phyloP scores from a whole-genome alignment of 1,140 invertebrate genomes.

The Ceratoteleas bidentatus region DNA sequence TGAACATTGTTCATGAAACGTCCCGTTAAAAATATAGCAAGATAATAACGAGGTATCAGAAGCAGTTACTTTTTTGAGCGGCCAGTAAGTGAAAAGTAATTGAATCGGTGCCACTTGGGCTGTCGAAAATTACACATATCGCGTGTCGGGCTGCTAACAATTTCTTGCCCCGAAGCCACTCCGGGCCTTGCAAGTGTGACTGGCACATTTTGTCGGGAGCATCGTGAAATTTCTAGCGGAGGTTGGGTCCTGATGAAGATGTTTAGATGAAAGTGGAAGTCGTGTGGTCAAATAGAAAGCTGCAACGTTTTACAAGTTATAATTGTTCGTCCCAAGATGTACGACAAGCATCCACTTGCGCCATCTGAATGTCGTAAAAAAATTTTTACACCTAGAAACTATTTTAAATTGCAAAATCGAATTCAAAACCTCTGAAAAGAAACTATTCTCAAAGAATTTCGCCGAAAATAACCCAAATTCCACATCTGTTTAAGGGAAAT shows the following conservation, averaged over 20 bases:
- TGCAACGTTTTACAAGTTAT: too few relatives aligned
- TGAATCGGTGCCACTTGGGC: constrained; percentile 10
- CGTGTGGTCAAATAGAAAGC: constrained; percentile 36
- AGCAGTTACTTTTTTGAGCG: constrained; percentile 27
- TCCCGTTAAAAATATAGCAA: too few relatives aligned
- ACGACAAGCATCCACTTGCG: too few relatives aligned
- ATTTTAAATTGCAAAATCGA: too few relatives aligned
- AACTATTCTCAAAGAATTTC: too few relatives aligned
- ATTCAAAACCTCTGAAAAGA: too few relatives aligned
- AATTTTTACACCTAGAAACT: too few relatives aligned
- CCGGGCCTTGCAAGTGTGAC: constrained; percentile 7
- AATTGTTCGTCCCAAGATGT: too few relatives aligned
- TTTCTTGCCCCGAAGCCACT: constrained; percentile 29
- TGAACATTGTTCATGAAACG: too few relatives aligned
- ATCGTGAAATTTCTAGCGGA: constrained; percentile 24
- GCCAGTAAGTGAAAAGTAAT: constrained; percentile 44
- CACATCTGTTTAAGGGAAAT: too few relatives aligned
- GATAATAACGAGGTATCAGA: constrained; percentile 13
- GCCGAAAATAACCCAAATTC: too few relatives aligned
- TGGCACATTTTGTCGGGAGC: constrained; percentile 3
- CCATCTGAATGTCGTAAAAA: too few relatives aligned
- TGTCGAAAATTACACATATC: constrained; percentile 29
- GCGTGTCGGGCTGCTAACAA: constrained; percentile 16
- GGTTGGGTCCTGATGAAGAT: constrained; percentile 19
- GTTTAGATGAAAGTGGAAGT: constrained; percentile 32